Evolutionary conservation across 2,113 vertebrate species (phyloP).

Genomic region (Thamnophis sirtalis): DNA sequence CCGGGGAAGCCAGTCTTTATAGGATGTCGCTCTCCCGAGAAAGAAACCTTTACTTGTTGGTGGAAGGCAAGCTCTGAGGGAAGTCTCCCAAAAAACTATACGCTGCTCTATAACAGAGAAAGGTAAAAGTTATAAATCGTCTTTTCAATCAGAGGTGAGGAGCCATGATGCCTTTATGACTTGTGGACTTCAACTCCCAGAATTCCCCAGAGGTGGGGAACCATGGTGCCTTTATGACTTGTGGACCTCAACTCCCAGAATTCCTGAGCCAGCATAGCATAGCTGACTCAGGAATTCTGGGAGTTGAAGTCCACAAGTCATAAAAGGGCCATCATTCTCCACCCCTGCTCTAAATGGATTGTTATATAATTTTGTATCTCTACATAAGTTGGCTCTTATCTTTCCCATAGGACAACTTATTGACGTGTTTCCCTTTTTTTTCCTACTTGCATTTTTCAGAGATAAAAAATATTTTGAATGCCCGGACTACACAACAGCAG

Average conservation of each 20-base stretch:
- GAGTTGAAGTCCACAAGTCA: not conserved
- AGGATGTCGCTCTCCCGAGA: constrained; percentile 82
- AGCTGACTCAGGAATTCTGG: not conserved
- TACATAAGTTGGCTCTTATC: not conserved
- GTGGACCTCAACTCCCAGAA: too few species aligned
- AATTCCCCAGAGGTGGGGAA: not conserved
- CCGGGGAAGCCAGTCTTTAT: constrained; percentile 74
- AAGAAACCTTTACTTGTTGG: constrained; percentile 90
- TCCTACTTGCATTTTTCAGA: constrained; percentile 65
- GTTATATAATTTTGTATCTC: not conserved
- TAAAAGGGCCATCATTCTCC: not conserved
- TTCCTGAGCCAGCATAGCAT: not conserved
- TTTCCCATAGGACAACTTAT: not conserved
- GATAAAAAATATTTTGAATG: constrained; percentile 74
- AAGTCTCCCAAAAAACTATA: constrained; percentile 75
- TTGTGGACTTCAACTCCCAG: too few species aligned
- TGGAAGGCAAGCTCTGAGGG: constrained; percentile 78
- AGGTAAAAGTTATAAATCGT: constrained; percentile 65
- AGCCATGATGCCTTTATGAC: not conserved
- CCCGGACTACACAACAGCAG: constrained; percentile 84
- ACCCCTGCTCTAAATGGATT: not conserved
- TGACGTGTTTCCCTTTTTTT: constrained; percentile 22
- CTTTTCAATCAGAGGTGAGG: not conserved
- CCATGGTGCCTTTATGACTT: not conserved
- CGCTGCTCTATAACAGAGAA: constrained; percentile 78